Conservation (phyloP, 2,113 vertebrate species). For the Neolamprologus falcicula region DNA sequence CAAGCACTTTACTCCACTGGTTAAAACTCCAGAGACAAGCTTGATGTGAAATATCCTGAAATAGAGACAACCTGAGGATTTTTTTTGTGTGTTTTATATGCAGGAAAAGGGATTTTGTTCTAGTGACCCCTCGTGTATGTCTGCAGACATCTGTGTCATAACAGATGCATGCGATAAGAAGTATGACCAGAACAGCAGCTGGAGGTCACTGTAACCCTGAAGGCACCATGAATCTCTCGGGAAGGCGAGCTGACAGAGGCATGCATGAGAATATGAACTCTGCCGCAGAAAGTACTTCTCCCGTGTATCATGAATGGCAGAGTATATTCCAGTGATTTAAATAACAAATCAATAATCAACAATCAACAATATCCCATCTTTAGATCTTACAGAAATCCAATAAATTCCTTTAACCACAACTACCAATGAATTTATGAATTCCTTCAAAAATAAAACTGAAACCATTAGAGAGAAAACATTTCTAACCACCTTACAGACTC, state of each 20-base stretch:
- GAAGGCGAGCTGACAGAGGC: neutral
- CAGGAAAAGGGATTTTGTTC: neutral
- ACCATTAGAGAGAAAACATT: neutral
- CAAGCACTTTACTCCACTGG: neutral
- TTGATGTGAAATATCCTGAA: neutral
- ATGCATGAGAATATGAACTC: neutral
- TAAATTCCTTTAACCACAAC: neutral
- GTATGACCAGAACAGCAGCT: neutral
- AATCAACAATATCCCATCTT: neutral
- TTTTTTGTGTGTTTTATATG: neutral
- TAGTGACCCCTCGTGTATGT: neutral
- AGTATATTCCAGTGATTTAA: neutral
- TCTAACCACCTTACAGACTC: neutral
- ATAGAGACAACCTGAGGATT: neutral
- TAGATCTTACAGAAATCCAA: neutral
- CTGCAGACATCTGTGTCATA: neutral
- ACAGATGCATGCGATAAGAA: neutral
- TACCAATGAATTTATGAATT: neutral
- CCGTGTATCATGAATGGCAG: neutral
- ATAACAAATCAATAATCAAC: neutral
- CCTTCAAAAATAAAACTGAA: neutral
- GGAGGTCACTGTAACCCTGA: constrained; percentile 26
- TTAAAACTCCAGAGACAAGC: neutral
- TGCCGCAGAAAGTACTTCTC: neutral
- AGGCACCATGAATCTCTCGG: neutral